Evolutionary conservation across 53 echinoderm and acorn worm species (phyloP).

Genomic region (Henricia sp.): DNA sequence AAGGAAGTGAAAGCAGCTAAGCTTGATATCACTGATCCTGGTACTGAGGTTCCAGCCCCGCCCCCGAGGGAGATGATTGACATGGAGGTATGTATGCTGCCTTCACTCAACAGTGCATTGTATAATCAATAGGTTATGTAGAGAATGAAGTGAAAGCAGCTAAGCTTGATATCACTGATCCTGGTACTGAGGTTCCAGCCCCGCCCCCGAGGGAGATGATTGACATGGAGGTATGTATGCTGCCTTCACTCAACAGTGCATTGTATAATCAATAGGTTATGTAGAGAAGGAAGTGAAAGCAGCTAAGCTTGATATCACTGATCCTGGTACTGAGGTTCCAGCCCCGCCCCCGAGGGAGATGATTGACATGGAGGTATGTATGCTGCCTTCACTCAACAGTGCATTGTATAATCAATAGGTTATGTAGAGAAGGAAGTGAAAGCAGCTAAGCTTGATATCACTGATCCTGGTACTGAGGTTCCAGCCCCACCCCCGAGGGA

Average conservation of each 20-base stretch:
- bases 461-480: slow-evolving; percentile 60
- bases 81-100: too few relatives aligned
- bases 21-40: slow-evolving; percentile 63
- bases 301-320: slow-evolving; percentile 62
- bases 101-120: too few relatives aligned
- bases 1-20: slow-evolving; percentile 82
- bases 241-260: too few relatives aligned
- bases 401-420: slow-evolving; percentile 58
- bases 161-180: slow-evolving; percentile 63
- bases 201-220: slow-evolving; percentile 93
- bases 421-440: slow-evolving; percentile 96
- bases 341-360: slow-evolving; percentile 86
- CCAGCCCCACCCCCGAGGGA: slow-evolving; percentile 91
- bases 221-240: slow-evolving; percentile 94
- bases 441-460: slow-evolving; percentile 67
- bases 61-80: slow-evolving; percentile 91
- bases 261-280: slow-evolving; percentile 82
- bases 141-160: slow-evolving; percentile 89
- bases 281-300: slow-evolving; percentile 87
- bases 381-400: too few relatives aligned
- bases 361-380: not conserved
- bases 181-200: slow-evolving; percentile 66
- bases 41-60: slow-evolving; percentile 70
- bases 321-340: slow-evolving; percentile 54
- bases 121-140: slow-evolving; percentile 80